phyloP scores from a whole-genome alignment of 2,797 vertebrate species.

The Masticophis lateralis region DNA sequence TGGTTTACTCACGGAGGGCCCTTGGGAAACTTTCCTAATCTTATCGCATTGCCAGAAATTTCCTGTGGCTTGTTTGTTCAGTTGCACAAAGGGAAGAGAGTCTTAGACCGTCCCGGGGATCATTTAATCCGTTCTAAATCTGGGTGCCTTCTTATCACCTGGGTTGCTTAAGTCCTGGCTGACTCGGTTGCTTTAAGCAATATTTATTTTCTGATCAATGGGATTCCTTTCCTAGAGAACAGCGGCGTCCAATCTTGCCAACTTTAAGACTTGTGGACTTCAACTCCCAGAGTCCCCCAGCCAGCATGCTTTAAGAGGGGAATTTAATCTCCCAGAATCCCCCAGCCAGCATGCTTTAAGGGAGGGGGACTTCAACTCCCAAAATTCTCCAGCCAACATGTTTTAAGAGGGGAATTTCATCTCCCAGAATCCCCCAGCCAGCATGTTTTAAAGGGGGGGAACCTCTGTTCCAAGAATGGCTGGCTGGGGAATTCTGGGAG shows the following conservation, averaged over 20 bases:
- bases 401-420: accelerated
- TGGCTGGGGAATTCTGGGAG: not conserved
- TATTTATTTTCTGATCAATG: not conserved
- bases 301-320: too few species aligned
- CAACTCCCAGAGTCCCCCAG: not conserved
- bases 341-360: too few species aligned
- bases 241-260: not conserved
- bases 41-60: not conserved
- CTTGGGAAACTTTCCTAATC: not conserved
- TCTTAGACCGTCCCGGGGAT: not conserved
- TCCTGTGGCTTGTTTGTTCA: not conserved
- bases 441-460: too few species aligned
- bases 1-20: too few species aligned
- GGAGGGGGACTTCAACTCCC: too few species aligned
- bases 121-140: not conserved
- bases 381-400: too few species aligned
- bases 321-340: too few species aligned
- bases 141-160: not conserved
- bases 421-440: too few species aligned
- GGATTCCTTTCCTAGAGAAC: not conserved
- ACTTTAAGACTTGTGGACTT: not conserved
- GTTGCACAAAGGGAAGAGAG: not conserved
- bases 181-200: not conserved
- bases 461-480: too few species aligned
- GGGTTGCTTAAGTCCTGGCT: not conserved